Base-by-base conservation (phyloP, 2,888 invertebrate genomes). In the Venustoraphidia nigricollis region DNA sequence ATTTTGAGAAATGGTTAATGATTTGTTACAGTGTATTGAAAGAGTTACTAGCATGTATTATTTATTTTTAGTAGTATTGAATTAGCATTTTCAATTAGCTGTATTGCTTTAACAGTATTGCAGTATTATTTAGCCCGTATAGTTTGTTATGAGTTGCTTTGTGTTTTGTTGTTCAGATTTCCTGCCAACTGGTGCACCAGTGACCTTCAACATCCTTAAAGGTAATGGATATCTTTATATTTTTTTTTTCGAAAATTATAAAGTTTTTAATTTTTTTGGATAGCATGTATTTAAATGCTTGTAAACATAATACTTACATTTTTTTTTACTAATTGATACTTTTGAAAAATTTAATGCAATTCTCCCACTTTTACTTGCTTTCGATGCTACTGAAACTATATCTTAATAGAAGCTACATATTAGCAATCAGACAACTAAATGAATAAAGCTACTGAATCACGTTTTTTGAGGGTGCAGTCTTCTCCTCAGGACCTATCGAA, bases 181-280 rank as follows among this genome's bases (percentile, higher is more conserved):
- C 72, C 81, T 82, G 81, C 78, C 80, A 72, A 79, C 82, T 74
- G 82, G 83, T 70, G 79, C 79, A 72, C 82, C 83, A 71, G 79
- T 83, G 77, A 81, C 82, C 75, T 84, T 82, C 81, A 83, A 83
- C 81, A 83, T 84, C 73, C 78, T 85, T 73, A 84, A 83, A 84
- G 85, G 84, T 85, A 83, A 81, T 71, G 67, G 68, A 63, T 63
- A 64, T 61, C 45, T 48, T 49, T 49, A 58, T 40, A 48, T 52
- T 50, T 50, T 40, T 50, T 40, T 34, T 38, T 44, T 34, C 36
- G 34, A 45, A 45, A 46, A 39, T 44, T 40, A 37, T 60, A 61
- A 56, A 57, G 55, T 60, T 59, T 43, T 44, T 27, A 17, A 41
- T 41, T 10, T 43, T 35, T 11, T 10, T 50, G 8, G 10, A 41